phyloP scores from a whole-genome alignment of 2,797 vertebrate species.

The Myripristis murdjan region DNA sequence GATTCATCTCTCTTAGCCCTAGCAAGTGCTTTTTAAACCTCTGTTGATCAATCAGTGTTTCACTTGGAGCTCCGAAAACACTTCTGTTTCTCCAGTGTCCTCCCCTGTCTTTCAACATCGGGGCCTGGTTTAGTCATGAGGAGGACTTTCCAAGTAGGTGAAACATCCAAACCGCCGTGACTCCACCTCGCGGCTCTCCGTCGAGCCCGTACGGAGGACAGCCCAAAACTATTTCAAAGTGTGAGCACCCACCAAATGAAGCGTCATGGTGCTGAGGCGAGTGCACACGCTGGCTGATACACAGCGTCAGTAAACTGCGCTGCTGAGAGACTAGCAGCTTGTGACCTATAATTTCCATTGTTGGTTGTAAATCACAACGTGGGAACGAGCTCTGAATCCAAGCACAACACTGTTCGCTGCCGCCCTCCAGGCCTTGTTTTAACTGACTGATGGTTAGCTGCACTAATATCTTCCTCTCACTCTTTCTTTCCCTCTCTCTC shows the following conservation, averaged over 20 bases:
- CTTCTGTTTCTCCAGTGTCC: neutral
- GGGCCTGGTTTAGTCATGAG: slow-evolving; percentile 41
- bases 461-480: slow-evolving; percentile 3
- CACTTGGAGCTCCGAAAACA: neutral
- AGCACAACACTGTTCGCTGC: neutral
- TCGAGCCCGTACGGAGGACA: slow-evolving; percentile 8
- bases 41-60: slow-evolving; percentile 7
- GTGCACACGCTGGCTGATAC: neutral
- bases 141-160: slow-evolving; percentile 40
- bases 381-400: slow-evolving; percentile 20
- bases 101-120: neutral
- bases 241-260: slow-evolving; percentile 3
- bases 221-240: slow-evolving; percentile 10
- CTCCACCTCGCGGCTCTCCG: slow-evolving; percentile 11
- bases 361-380: slow-evolving; percentile 16
- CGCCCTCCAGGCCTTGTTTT: neutral
- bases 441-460: slow-evolving; percentile 2
- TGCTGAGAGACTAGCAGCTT: slow-evolving; percentile 1
- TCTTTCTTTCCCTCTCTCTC: slow-evolving; percentile 7
- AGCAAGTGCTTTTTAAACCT: neutral
- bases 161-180: slow-evolving; percentile 2
- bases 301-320: slow-evolving; percentile 2
- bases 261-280: neutral
- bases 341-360: slow-evolving; percentile 24
- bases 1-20: neutral